Conservation (phyloP, 2,888 invertebrate genomes). For the Calephelis perditalis region DNA sequence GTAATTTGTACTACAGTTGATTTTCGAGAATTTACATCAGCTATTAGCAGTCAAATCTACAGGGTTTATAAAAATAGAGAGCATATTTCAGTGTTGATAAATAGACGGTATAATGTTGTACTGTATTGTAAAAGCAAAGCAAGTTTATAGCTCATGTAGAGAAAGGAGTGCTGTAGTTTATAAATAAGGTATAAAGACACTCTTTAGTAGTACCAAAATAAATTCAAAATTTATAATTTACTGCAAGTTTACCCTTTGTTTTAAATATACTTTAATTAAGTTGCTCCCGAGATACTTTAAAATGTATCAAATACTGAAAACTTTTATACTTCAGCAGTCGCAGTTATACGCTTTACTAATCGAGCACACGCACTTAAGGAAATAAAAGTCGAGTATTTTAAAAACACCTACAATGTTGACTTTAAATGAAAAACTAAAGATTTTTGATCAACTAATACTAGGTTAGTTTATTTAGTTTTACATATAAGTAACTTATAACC, state of each 20-base stretch:
- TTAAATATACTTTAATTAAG: neutral
- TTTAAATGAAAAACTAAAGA: too few relatives aligned
- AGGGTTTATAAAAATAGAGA: neutral
- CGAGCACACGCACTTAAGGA: too few relatives aligned
- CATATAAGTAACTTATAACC: too few relatives aligned
- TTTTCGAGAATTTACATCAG: neutral
- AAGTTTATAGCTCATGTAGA: neutral
- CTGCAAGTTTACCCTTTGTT: too few relatives aligned
- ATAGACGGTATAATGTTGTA: neutral
- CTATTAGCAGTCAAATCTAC: neutral
- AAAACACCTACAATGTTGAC: too few relatives aligned
- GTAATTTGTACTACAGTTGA: constrained; percentile 4
- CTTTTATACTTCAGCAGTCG: too few relatives aligned
- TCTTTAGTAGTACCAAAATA: too few relatives aligned
- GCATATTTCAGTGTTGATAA: neutral
- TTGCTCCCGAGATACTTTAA: neutral
- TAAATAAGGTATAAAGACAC: neutral
- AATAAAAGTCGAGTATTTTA: too few relatives aligned
- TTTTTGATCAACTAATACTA: too few relatives aligned
- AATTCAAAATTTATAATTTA: too few relatives aligned
- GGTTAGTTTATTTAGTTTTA: too few relatives aligned
- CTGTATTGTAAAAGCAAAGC: neutral
- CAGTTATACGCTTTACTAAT: too few relatives aligned
- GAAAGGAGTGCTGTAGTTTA: neutral
- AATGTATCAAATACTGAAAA: neutral